phyloP scores from a whole-genome alignment of 2,888 invertebrate species.

The Agonopterix subpropinquella region DNA sequence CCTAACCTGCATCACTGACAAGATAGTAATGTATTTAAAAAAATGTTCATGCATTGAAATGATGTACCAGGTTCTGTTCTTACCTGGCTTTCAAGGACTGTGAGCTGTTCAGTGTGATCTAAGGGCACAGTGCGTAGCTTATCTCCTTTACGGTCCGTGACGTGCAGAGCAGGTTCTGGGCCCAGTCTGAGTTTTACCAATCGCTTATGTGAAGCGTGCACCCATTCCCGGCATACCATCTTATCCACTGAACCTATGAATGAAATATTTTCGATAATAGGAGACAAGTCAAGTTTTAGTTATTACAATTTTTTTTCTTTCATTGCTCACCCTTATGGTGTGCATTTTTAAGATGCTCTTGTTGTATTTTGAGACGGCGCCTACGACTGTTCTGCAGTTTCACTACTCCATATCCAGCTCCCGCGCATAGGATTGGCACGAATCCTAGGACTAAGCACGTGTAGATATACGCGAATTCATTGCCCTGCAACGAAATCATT shows the following conservation, averaged over 20 bases:
- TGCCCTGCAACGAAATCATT: conserved; percentile 79
- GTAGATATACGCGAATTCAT: conserved; percentile 97
- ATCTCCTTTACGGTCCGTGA: conserved; percentile 94
- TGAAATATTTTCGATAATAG: neutral
- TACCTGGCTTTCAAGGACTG: conserved; percentile 93
- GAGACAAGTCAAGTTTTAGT: too few relatives aligned
- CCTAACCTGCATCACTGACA: too few relatives aligned
- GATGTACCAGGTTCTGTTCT: neutral
- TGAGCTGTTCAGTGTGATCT: conserved; percentile 83
- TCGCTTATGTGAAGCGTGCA: conserved; percentile 93
- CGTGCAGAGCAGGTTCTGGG: conserved; percentile 89
- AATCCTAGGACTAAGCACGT: conserved; percentile 93
- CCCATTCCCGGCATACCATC: conserved; percentile 95
- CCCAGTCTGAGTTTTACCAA: conserved; percentile 93
- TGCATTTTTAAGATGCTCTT: conserved; percentile 79
- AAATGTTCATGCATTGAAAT: too few relatives aligned
- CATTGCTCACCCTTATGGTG: conserved; percentile 61
- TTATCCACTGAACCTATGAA: conserved; percentile 85
- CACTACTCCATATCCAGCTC: conserved; percentile 94
- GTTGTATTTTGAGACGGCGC: conserved; percentile 86
- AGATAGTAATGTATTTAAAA: too few relatives aligned
- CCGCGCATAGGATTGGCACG: conserved; percentile 94
- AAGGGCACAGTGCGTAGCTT: conserved; percentile 89
- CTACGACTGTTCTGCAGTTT: conserved; percentile 92
- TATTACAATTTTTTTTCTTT: too few relatives aligned